Evolutionary conservation across 2,888 invertebrate genomes (phyloP).

Genomic region (Criorhina ranunculi): DNA sequence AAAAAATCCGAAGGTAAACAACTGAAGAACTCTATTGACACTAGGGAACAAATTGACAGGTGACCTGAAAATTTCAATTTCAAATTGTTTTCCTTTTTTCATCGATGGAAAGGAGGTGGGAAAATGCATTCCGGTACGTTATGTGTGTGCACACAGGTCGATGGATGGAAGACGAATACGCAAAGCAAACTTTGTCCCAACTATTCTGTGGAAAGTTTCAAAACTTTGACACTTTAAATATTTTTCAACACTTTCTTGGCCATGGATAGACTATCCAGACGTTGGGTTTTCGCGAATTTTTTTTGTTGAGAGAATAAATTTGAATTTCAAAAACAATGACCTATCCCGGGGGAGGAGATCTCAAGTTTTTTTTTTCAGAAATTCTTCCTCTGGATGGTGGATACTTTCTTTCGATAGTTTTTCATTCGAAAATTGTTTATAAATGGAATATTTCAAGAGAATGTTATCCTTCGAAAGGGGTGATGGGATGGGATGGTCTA

Average conservation of each 20-base stretch:
- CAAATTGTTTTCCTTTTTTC: constrained; percentile 22
- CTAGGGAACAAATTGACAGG: constrained; percentile 49
- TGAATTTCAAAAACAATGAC: constrained; percentile 9
- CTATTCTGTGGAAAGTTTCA: constrained; percentile 22
- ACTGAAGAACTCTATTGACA: constrained; percentile 11
- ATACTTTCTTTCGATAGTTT: constrained; percentile 9
- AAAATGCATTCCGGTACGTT: constrained; percentile 33
- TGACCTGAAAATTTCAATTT: constrained; percentile 62
- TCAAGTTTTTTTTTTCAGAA: background rate
- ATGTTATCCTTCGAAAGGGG: constrained; percentile 19
- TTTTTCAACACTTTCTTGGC: constrained; percentile 46
- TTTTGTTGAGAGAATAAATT: constrained; percentile 2
- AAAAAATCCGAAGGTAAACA: background rate
- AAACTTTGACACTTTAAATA: constrained; percentile 44
- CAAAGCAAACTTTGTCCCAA: constrained; percentile 26
- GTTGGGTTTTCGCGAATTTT: constrained; percentile 2
- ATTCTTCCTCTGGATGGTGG: background rate
- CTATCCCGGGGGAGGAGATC: background rate
- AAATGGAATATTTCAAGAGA: constrained; percentile 55
- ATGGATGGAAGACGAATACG: background rate
- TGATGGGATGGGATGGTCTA: constrained; percentile 8
- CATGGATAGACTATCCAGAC: constrained; percentile 12
- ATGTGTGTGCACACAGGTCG: background rate
- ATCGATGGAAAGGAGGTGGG: background rate
- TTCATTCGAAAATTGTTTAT: constrained; percentile 53